Evolutionary conservation across 2,888 invertebrate species (phyloP).

Genomic region (Sarcophaga carnaria): DNA sequence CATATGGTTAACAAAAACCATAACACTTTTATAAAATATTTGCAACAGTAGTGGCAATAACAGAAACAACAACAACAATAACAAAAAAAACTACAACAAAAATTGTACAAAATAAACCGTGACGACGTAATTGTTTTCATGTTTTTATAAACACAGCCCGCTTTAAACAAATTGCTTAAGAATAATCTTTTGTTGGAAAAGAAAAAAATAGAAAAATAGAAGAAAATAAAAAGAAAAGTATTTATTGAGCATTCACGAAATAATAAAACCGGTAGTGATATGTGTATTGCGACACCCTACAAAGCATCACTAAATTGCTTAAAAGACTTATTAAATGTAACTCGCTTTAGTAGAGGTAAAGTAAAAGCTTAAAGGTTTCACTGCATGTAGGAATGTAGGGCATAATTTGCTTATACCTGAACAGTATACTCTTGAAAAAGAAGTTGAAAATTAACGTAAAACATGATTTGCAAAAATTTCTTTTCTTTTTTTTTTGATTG

Average conservation of each 20-base stretch:
- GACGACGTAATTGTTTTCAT: slow-evolving; percentile 62
- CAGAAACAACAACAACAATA: slow-evolving; percentile 3
- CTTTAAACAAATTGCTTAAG: slow-evolving; percentile 36
- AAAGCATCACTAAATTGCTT: neutral
- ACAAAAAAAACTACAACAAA: neutral
- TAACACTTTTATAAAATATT: neutral
- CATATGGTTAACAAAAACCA: slow-evolving; percentile 29
- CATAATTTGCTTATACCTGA: neutral
- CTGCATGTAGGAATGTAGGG: neutral
- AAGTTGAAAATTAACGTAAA: slow-evolving; percentile 3
- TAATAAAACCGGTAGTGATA: too few relatives aligned
- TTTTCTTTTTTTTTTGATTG: neutral
- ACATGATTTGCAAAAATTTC: slow-evolving; percentile 51
- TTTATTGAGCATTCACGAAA: neutral
- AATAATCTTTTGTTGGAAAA: neutral
- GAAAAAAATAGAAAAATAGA: neutral
- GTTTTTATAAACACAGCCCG: slow-evolving; percentile 24
- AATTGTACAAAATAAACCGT: slow-evolving; percentile 27
- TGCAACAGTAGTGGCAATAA: slow-evolving; percentile 1
- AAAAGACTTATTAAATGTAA: neutral
- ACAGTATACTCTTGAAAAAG: neutral
- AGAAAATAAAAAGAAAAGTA: neutral
- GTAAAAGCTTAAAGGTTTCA: too few relatives aligned
- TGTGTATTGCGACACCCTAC: slow-evolving; percentile 1
- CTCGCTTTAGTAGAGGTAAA: too few relatives aligned